These are phyloP conservation scores for Drosophila demipolita DNA, from an alignment of 2,888 invertebrate species.

Conservation along the genomic window DNA sequence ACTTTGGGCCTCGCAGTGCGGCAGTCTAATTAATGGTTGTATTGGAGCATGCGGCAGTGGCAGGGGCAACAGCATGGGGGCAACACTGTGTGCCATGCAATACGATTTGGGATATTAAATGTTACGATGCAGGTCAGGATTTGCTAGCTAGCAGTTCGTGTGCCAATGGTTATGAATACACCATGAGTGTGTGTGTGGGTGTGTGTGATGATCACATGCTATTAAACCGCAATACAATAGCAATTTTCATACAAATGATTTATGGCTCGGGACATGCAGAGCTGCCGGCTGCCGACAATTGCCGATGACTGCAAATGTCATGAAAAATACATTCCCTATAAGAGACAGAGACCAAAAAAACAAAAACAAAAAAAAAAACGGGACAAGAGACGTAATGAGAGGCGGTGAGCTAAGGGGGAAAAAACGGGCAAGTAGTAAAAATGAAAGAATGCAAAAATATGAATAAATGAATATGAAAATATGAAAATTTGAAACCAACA, in stretches of 20 bases:
- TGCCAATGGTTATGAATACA: slow-evolving; percentile 61
- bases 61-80: slow-evolving; percentile 5
- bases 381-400: neutral
- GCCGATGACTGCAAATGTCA: slow-evolving; percentile 55
- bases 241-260: slow-evolving; percentile 80
- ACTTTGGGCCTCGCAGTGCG: slow-evolving; percentile 61
- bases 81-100: slow-evolving; percentile 19
- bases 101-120: slow-evolving; percentile 70
- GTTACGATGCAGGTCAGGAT: slow-evolving; percentile 58
- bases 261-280: slow-evolving; percentile 63
- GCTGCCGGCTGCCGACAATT: slow-evolving; percentile 43
- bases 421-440: neutral
- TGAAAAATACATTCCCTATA: slow-evolving; percentile 37
- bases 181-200: slow-evolving; percentile 45
- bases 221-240: slow-evolving; percentile 79
- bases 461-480: slow-evolving; percentile 15
- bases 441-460: neutral
- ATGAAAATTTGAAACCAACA: slow-evolving; percentile 34
- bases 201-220: slow-evolving; percentile 72
- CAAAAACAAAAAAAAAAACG: neutral
- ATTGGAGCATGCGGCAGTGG: slow-evolving; percentile 48
- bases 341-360: neutral
- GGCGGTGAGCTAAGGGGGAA: neutral
- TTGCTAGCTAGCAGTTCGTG: neutral
- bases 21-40: slow-evolving; percentile 76